Evolutionary conservation across 2,113 vertebrate genomes (phyloP), one percentile per base, ranked within the genome.

Genomic region (Solenodon paradoxus): DNA sequence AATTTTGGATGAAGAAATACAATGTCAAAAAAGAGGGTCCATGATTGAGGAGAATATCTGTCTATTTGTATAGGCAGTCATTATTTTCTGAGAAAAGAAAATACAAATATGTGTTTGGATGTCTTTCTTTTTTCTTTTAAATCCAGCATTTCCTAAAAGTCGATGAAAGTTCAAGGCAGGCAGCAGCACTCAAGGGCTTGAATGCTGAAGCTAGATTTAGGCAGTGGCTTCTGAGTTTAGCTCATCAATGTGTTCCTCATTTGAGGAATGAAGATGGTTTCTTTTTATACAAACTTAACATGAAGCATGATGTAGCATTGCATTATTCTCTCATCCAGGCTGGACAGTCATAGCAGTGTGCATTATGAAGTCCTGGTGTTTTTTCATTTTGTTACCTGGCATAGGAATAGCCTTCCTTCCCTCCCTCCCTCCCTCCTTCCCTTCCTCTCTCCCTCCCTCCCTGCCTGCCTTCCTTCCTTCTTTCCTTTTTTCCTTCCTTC

Each of bases 61-160:
- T 24, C 35, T 83, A 0, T 30, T 40, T 9, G n/a, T 42, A 51
- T 15, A 51, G n/a, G 32, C 51, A 26, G 49, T 75, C 3, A 32
- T 40, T 87, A 7, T 81, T 88, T 95, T 68, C 49, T 71, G n/a
- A 74, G 45, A 79, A 69, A 78, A 4, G 40, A 40, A 24, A 35
- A 53, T 61, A 28, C 53, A 71, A 22, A 15, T 15, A n/a, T 12
- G 45, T 53, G 22, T 38, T 90, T 42, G 15, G 30, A 40, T 68
- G 38, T 40, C 28, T 85, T 75, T 53, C 15, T 63, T 63, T 57
- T 71, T 45, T 35, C 35, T 75, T 84, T 92, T 92, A n/a, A 79
- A 78, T 61, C 61, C 2, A 69, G 1, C 80, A 19, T 95, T 66
- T 81, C 30, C 38, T 47, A 7, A 22, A 84, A 83, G 28, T 45